A percentile compares a stretch with the other conserved stretches of the same genome.
Conservation (phyloP, 1,140 invertebrate species). For the Pectinophora gossypiella region DNA sequence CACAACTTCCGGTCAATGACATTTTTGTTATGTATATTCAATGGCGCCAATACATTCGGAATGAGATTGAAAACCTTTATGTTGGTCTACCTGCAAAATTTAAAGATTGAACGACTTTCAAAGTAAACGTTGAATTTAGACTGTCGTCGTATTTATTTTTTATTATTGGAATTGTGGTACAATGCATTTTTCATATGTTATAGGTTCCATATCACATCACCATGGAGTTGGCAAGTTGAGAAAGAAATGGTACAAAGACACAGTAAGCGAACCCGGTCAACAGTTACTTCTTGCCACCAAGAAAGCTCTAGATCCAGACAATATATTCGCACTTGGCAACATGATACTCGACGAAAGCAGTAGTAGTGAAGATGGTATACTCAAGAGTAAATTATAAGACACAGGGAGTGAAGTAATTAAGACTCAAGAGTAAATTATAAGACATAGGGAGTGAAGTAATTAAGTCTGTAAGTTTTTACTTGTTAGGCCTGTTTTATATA, state of each 20-base stretch:
- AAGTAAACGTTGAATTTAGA: too few species aligned
- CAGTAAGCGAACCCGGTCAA: constrained; percentile 86
- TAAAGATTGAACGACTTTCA: too few species aligned
- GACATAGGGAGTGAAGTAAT: neutral
- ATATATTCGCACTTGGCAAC: constrained; percentile 95
- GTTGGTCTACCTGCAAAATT: too few species aligned
- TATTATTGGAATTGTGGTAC: too few species aligned
- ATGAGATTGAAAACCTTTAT: too few species aligned
- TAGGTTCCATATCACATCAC: constrained; percentile 97
- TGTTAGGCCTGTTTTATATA: too few species aligned
- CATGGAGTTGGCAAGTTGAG: constrained; percentile 97
- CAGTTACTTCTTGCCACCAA: constrained; percentile 89
- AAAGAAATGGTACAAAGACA: constrained; percentile 86
- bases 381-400: constrained; percentile 47
- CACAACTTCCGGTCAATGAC: too few species aligned
- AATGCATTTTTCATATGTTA: constrained; percentile 18
- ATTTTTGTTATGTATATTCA: too few species aligned
- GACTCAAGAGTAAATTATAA: neutral
- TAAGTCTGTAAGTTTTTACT: too few species aligned
- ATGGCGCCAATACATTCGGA: too few species aligned
- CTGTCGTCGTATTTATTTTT: too few species aligned
- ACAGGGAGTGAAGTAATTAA: too few species aligned
- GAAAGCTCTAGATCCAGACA: constrained; percentile 91
- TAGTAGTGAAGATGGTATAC: constrained; percentile 7
- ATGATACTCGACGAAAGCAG: constrained; percentile 66